Conservation (phyloP, 2,113 vertebrate genomes). For the Peromyscus maniculatus region DNA sequence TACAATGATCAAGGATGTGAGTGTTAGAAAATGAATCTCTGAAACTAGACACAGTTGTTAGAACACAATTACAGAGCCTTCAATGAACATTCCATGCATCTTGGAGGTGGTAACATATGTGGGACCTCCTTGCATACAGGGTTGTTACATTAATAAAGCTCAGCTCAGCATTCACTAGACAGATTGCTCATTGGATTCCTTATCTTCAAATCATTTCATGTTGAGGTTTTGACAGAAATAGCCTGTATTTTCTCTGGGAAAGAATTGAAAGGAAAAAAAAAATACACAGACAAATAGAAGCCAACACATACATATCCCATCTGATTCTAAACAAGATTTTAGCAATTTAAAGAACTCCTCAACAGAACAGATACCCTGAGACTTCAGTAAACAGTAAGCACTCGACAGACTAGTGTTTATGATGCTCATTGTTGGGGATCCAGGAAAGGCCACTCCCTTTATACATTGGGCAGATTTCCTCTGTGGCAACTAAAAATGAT, state of each 20-base stretch:
- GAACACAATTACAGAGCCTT: slow-evolving; percentile 72
- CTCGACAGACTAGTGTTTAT: neutral
- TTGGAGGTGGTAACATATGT: slow-evolving; percentile 23
- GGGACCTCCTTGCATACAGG: neutral
- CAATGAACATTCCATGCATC: slow-evolving; percentile 34
- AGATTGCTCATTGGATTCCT: slow-evolving; percentile 40
- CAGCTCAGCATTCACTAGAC: neutral
- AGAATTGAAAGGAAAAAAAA: slow-evolving; percentile 7
- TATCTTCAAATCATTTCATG: slow-evolving; percentile 58
- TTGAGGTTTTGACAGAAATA: slow-evolving; percentile 55
- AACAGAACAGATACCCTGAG: slow-evolving; percentile 2
- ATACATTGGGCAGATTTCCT: neutral
- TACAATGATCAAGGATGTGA: slow-evolving; percentile 79
- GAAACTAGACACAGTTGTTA: slow-evolving; percentile 77
- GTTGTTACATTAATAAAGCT: slow-evolving; percentile 1
- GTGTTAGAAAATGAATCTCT: slow-evolving; percentile 79
- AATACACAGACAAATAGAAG: slow-evolving; percentile 16
- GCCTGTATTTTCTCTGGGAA: slow-evolving; percentile 51
- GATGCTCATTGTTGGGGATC: neutral
- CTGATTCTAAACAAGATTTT: slow-evolving; percentile 54
- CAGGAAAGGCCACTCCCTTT: neutral
- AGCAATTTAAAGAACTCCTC: neutral
- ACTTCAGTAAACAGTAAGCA: neutral
- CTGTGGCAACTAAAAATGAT: neutral
- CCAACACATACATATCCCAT: slow-evolving; percentile 40